These are phyloP conservation scores for Amazonetta brasiliensis DNA, from an alignment of 2,797 vertebrate genomes.

Conservation along the genomic window DNA sequence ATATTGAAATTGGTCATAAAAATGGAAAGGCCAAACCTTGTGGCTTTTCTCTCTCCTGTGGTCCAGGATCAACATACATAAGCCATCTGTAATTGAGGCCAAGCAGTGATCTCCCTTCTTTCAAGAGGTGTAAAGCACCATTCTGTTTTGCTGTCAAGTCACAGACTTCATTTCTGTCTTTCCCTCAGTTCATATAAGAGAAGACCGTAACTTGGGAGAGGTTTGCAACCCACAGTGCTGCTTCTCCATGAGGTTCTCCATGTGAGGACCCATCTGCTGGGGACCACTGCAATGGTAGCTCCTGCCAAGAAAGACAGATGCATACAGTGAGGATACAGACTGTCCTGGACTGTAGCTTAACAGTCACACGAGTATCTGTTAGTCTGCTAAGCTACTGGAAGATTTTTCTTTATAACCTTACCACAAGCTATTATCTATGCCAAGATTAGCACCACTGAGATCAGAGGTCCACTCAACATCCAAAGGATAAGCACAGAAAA, in stretches of 20 bases:
- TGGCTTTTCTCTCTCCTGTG: not conserved
- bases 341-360: not conserved
- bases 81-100: not conserved
- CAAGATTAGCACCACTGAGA: not conserved
- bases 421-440: not conserved
- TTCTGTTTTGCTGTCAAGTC: not conserved
- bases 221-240: not conserved
- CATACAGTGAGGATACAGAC: not conserved
- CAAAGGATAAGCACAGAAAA: not conserved
- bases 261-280: accelerated
- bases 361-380: not conserved
- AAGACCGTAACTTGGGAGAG: not conserved
- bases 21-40: not conserved
- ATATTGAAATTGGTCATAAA: not conserved
- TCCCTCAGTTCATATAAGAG: not conserved
- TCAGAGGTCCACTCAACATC: not conserved
- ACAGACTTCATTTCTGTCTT: not conserved
- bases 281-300: not conserved
- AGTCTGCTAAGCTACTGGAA: not conserved
- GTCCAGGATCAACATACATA: not conserved
- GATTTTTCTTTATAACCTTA: not conserved
- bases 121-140: not conserved
- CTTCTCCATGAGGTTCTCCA: not conserved
- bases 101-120: not conserved
- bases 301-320: not conserved